These are phyloP conservation scores for Turritopsis dohrnii DNA, from an alignment of 30 jellyfish, hydroid and myxozoan species.

Conservation along the genomic window DNA sequence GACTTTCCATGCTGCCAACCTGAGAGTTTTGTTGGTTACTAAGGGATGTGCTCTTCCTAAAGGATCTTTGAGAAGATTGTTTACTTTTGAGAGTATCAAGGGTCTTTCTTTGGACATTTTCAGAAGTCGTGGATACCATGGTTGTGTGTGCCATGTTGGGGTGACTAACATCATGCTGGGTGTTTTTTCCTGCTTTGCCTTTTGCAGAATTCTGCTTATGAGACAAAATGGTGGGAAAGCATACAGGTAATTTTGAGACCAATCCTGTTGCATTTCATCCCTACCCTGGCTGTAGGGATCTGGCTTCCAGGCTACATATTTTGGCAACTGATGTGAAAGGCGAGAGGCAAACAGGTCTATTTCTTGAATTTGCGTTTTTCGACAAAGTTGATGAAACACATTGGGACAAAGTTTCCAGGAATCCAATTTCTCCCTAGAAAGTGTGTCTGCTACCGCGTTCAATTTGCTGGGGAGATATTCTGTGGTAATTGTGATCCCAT, in stretches of 20 bases:
- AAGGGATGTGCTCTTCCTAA: too few relatives aligned
- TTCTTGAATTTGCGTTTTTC: not conserved
- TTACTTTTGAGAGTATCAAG: too few relatives aligned
- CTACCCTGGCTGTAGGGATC: not conserved
- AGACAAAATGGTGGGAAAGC: not conserved
- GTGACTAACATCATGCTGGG: not conserved
- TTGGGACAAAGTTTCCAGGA: not conserved
- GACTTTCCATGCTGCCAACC: conserved; percentile 38
- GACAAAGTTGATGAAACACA: not conserved
- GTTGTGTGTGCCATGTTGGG: not conserved
- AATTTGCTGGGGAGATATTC: not conserved
- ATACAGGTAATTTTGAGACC: not conserved
- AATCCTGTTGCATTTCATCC: not conserved
- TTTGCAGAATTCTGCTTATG: not conserved
- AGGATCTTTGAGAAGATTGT: too few relatives aligned
- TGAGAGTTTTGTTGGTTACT: conserved; percentile 18
- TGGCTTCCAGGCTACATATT: not conserved
- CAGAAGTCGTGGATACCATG: conserved; percentile 9
- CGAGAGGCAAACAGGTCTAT: not conserved
- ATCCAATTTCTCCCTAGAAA: not conserved
- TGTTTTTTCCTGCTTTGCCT: not conserved
- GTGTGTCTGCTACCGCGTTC: not conserved
- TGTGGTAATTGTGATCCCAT: too few relatives aligned
- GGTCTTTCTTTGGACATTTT: too few relatives aligned
- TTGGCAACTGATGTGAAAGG: not conserved